Percentiles rank a stretch among this genome's conserved stretches.
These are phyloP conservation scores for Vidua macroura DNA, from an alignment of 2,113 vertebrate species.

Conservation along the genomic window DNA sequence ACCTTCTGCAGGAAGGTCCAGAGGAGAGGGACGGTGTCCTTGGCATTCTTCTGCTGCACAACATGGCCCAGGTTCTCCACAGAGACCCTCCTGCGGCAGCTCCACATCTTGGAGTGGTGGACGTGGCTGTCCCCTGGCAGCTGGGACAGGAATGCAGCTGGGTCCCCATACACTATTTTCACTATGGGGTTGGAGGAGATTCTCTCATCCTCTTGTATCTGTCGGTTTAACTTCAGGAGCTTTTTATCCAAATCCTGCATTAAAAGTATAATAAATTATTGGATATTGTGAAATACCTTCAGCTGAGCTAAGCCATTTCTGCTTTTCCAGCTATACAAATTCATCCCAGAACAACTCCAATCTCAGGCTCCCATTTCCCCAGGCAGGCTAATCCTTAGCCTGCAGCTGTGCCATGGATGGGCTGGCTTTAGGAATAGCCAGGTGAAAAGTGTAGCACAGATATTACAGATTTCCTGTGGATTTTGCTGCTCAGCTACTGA, in stretches of 20 bases:
- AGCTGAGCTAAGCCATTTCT: neutral
- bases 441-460: neutral
- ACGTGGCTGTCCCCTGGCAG: constrained; percentile 75
- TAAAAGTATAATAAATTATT: neutral
- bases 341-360: neutral
- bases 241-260: constrained; percentile 79
- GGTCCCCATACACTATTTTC: constrained; percentile 83
- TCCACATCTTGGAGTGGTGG: constrained; percentile 86
- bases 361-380: neutral
- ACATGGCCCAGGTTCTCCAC: constrained; percentile 80
- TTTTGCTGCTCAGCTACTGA: neutral
- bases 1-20: constrained; percentile 91
- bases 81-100: constrained; percentile 82
- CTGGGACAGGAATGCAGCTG: constrained; percentile 72
- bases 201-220: constrained; percentile 81
- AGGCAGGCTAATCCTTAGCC: neutral
- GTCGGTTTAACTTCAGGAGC: constrained; percentile 72
- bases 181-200: constrained; percentile 81
- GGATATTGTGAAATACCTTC: neutral
- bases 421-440: neutral
- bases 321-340: neutral
- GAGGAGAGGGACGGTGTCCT: constrained; percentile 80
- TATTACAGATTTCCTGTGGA: neutral
- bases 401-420: neutral
- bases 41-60: constrained; percentile 83